phyloP scores from a whole-genome alignment of 2,113 vertebrate genomes.

The Cavia porcellus region DNA sequence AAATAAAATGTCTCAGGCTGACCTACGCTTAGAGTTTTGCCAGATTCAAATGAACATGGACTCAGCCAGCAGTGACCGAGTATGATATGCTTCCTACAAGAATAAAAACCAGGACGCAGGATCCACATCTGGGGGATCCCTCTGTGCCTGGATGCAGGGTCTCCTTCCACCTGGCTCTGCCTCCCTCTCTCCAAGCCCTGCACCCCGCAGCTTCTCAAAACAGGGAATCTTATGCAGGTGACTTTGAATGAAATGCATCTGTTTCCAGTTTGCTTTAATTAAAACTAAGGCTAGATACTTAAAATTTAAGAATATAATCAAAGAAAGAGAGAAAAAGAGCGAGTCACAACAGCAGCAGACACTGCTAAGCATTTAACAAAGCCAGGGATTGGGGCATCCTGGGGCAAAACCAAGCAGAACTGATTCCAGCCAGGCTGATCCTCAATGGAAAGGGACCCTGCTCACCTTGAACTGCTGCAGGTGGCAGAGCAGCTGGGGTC shows the following conservation, averaged over 20 bases:
- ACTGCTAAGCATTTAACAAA: background rate
- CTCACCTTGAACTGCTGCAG: conserved; percentile 34
- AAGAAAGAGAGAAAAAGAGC: background rate
- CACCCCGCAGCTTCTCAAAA: background rate
- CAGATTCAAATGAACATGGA: background rate
- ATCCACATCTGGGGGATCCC: background rate
- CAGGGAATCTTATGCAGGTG: background rate
- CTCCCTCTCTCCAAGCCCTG: rapidly evolving
- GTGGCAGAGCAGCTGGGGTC: background rate
- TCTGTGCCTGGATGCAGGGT: too few species aligned
- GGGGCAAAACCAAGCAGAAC: conserved; percentile 1
- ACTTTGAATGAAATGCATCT: background rate
- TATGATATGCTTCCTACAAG: background rate
- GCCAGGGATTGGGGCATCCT: background rate
- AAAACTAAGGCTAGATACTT: background rate
- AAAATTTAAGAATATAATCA: background rate
- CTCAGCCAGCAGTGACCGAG: background rate
- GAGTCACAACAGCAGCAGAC: background rate
- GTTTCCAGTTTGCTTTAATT: background rate
- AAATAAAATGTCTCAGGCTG: background rate
- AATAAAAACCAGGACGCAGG: background rate
- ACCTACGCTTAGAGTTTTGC: background rate
- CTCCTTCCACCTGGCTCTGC: background rate
- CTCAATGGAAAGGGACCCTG: background rate
- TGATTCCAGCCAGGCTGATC: background rate